Percentiles rank a stretch among this genome's conserved stretches.
Conservation (phyloP, 2,888 invertebrate species). For the Seira musarum region DNA sequence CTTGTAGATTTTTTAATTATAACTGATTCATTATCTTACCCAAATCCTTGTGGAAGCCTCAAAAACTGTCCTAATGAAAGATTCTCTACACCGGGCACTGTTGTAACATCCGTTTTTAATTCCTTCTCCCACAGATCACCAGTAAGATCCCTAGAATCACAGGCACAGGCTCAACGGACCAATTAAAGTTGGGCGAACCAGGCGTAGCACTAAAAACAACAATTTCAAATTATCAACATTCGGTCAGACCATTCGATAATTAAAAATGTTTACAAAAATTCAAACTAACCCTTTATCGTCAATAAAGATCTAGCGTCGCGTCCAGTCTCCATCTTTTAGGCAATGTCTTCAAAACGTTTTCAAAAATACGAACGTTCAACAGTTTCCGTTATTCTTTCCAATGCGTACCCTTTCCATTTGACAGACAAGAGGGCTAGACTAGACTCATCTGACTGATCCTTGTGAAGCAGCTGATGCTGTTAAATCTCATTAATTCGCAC, state of each 20-base stretch:
- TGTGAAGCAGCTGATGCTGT: too few relatives aligned
- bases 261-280: not conserved
- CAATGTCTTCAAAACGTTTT: too few relatives aligned
- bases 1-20: not conserved
- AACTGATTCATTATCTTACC: constrained; percentile 77
- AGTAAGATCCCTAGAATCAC: constrained; percentile 88
- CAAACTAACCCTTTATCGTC: constrained; percentile 66
- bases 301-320: constrained; percentile 66
- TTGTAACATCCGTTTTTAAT: constrained; percentile 87
- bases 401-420: too few relatives aligned
- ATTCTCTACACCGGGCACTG: constrained; percentile 86
- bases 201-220: constrained; percentile 84
- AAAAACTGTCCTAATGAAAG: constrained; percentile 91
- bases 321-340: constrained; percentile 44
- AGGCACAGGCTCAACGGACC: constrained; percentile 86
- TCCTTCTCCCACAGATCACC: constrained; percentile 85
- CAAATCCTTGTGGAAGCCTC: constrained; percentile 96
- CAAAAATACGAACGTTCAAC: too few relatives aligned
- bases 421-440: too few relatives aligned
- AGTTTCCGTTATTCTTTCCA: too few relatives aligned
- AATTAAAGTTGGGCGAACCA: constrained; percentile 92
- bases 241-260: not conserved
- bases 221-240: constrained; percentile 6
- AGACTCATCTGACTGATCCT: too few relatives aligned
- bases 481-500: too few relatives aligned